These are phyloP conservation scores for Phoeniculus purpureus DNA, from an alignment of 2,797 vertebrate genomes.

Conservation along the genomic window DNA sequence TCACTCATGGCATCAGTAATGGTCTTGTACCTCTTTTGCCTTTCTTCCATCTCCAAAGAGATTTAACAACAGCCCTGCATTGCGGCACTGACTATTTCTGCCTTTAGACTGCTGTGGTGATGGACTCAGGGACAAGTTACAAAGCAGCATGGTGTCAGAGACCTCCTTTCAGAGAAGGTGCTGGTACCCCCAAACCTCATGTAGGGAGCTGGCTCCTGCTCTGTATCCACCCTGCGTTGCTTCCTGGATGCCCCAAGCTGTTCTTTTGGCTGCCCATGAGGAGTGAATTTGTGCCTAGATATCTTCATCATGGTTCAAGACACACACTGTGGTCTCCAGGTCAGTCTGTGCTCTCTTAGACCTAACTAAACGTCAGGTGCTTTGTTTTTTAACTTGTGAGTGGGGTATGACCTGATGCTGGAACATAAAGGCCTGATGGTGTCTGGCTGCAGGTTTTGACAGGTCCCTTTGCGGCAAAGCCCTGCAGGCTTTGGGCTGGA, in stretches of 20 bases:
- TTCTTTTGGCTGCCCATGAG: not conserved
- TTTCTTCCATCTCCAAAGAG: not conserved
- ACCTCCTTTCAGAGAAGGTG: not conserved
- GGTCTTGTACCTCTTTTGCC: not conserved
- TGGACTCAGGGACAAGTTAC: not conserved
- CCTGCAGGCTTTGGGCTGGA: not conserved
- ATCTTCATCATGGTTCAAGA: not conserved
- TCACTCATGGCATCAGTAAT: not conserved
- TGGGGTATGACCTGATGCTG: not conserved
- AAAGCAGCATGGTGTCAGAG: not conserved
- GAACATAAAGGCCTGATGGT: accelerated
- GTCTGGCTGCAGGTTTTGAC: not conserved
- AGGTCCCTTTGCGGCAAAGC: not conserved
- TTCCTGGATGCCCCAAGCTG: not conserved
- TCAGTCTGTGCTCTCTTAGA: not conserved
- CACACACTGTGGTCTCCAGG: not conserved
- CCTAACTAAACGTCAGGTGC: not conserved
- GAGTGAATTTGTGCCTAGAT: not conserved
- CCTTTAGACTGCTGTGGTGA: not conserved
- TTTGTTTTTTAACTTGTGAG: accelerated
- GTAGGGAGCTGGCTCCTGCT: not conserved
- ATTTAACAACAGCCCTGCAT: not conserved
- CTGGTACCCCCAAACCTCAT: not conserved
- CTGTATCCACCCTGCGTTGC: accelerated
- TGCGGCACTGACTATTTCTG: not conserved